These are phyloP conservation scores for Caenorhabditis uteleia DNA, from an alignment of 2,888 invertebrate species.

Conservation along the genomic window DNA sequence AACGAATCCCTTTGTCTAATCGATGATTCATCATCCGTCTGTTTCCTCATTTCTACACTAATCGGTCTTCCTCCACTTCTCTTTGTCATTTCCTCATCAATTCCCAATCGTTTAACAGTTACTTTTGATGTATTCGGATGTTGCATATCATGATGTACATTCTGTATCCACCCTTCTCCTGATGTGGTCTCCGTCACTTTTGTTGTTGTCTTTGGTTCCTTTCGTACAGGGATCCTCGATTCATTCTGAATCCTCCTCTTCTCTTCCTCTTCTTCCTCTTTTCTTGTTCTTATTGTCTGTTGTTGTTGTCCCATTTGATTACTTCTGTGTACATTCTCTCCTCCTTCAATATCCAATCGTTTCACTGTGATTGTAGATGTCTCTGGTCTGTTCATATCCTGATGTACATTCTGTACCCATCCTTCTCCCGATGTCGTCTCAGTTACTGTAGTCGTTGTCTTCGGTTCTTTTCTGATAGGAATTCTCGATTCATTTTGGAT, in stretches of 20 bases:
- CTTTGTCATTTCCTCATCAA: constrained; percentile 24
- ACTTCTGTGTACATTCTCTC: neutral
- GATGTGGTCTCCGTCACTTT: constrained; percentile 36
- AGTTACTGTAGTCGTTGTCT: constrained; percentile 31
- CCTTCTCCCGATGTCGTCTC: constrained; percentile 41
- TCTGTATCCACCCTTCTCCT: constrained; percentile 41
- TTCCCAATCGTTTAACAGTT: constrained; percentile 22
- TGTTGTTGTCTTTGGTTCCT: constrained; percentile 26
- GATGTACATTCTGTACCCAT: constrained; percentile 41
- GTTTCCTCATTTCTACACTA: constrained; percentile 22
- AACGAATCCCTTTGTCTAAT: constrained; percentile 46
- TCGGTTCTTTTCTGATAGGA: constrained; percentile 32
- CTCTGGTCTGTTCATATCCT: constrained; percentile 31
- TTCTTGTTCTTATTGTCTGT: constrained; percentile 24
- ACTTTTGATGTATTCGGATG: constrained; percentile 27
- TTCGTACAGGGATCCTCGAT: constrained; percentile 24
- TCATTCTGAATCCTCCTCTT: constrained; percentile 7
- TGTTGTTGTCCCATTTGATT: neutral
- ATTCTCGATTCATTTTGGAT: constrained; percentile 26
- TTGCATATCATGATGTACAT: constrained; percentile 22
- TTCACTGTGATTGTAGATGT: constrained; percentile 27
- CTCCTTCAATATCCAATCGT: constrained; percentile 6
- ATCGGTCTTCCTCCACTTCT: constrained; percentile 21
- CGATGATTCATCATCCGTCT: constrained; percentile 37
- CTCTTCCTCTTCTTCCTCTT: neutral